Conservation (phyloP, 1,140 invertebrate genomes). For the Aphaenogaster rudis region DNA sequence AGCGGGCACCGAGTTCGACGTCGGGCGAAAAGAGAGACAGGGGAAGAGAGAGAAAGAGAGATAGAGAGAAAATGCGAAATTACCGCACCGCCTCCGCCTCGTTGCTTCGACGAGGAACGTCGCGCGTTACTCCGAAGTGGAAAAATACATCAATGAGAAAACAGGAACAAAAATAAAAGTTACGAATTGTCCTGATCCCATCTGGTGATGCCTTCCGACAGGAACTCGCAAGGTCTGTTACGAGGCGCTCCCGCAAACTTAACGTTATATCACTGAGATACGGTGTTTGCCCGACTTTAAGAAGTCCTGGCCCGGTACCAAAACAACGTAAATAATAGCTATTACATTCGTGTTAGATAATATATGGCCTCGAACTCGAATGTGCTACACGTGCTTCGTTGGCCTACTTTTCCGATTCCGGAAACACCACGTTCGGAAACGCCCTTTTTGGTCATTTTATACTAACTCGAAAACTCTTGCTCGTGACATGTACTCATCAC, state of each 20-base stretch:
- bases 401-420: conserved; percentile 70
- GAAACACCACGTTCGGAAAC: no score
- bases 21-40: not conserved
- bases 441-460: no score
- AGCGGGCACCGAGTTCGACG: not conserved
- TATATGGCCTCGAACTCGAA: conserved; percentile 69
- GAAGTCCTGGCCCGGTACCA: conserved; percentile 60
- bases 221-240: not conserved
- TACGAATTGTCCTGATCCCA: not conserved
- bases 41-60: not conserved
- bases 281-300: conserved; percentile 55
- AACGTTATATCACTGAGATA: conserved; percentile 18
- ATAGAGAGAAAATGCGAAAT: conserved; percentile 13
- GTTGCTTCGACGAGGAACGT: not conserved
- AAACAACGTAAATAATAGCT: conserved; percentile 71
- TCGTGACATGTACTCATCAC: no score
- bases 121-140: not conserved
- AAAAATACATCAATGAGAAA: not conserved
- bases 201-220: no score
- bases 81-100: not conserved
- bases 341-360: conserved; percentile 72
- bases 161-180: not conserved
- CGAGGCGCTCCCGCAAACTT: not conserved
- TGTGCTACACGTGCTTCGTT: conserved; percentile 63
- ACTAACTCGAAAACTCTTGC: no score